These are phyloP conservation scores for Pelodiscus sinensis DNA, from an alignment of 2,113 vertebrate species.

Conservation along the genomic window DNA sequence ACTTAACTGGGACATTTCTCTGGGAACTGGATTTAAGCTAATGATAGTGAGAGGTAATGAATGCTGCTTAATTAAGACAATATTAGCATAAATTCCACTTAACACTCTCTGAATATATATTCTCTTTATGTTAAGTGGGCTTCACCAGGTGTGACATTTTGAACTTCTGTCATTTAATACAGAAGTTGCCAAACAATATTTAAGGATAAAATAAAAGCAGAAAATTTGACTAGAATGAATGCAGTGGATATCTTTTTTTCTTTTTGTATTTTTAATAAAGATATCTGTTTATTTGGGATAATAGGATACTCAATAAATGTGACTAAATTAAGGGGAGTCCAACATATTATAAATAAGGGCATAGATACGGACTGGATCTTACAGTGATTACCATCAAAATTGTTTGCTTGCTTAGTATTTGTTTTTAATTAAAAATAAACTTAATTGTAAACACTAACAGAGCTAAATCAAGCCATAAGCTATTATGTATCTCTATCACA, in stretches of 20 bases:
- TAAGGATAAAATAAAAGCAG: neutral
- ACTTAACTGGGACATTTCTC: neutral
- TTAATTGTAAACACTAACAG: accelerated
- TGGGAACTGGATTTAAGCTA: neutral
- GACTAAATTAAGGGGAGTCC: neutral
- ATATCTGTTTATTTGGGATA: neutral
- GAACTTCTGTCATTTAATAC: neutral
- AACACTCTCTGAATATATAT: neutral
- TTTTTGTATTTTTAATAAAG: neutral
- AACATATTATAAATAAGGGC: neutral
- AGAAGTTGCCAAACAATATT: neutral
- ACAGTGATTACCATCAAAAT: neutral
- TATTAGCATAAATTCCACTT: neutral
- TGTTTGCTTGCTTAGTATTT: neutral
- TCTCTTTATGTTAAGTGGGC: neutral
- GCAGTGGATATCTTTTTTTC: neutral
- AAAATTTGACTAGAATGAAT: accelerated
- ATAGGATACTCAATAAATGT: neutral
- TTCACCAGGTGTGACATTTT: neutral
- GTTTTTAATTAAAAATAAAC: neutral
- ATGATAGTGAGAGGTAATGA: neutral
- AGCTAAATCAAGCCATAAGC: neutral
- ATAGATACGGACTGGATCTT: neutral
- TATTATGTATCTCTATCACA: neutral
- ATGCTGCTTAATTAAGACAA: neutral